A percentile compares a stretch with the other conserved stretches of the same genome.
Conservation (phyloP, 2,113 vertebrate species). For the Lota lota region DNA sequence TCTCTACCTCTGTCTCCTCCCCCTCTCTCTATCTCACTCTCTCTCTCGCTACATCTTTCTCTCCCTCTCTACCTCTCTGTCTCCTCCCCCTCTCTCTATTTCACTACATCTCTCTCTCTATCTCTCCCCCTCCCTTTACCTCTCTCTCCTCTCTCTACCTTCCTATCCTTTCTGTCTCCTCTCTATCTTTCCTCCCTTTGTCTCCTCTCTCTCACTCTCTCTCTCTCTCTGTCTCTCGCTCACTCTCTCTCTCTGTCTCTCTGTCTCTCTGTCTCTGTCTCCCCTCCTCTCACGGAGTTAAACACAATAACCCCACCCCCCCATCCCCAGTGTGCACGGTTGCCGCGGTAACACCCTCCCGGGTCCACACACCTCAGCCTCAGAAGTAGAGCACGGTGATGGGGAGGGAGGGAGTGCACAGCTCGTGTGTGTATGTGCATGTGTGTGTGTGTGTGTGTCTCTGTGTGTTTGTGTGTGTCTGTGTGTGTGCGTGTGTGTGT, state of each 20-base stretch:
- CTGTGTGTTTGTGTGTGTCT: slow-evolving; percentile 11
- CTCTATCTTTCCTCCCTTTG: neutral
- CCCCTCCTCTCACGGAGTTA: slow-evolving; percentile 26
- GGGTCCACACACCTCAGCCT: slow-evolving; percentile 46
- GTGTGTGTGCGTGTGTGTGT: neutral
- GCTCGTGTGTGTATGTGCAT: slow-evolving; percentile 5
- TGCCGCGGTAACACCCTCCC: slow-evolving; percentile 55
- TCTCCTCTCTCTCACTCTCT: neutral
- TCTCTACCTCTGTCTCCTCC: too few species aligned
- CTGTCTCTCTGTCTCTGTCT: neutral
- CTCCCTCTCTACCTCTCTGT: neutral
- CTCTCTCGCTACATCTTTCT: neutral
- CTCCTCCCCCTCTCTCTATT: neutral
- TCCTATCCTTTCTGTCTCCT: neutral
- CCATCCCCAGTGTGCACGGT: slow-evolving; percentile 29
- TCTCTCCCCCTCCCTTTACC: neutral
- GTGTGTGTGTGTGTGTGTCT: slow-evolving; percentile 2
- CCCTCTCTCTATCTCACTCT: too few species aligned
- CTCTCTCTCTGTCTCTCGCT: neutral
- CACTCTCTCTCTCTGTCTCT: neutral
- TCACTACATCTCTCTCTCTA: neutral
- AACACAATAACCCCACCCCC: slow-evolving; percentile 44
- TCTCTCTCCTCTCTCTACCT: neutral
- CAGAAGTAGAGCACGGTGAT: slow-evolving; percentile 48
- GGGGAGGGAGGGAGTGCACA: too few species aligned